Evolutionary conservation across 1,140 invertebrate species (phyloP).

Genomic region (Drosophila paulistorum): DNA sequence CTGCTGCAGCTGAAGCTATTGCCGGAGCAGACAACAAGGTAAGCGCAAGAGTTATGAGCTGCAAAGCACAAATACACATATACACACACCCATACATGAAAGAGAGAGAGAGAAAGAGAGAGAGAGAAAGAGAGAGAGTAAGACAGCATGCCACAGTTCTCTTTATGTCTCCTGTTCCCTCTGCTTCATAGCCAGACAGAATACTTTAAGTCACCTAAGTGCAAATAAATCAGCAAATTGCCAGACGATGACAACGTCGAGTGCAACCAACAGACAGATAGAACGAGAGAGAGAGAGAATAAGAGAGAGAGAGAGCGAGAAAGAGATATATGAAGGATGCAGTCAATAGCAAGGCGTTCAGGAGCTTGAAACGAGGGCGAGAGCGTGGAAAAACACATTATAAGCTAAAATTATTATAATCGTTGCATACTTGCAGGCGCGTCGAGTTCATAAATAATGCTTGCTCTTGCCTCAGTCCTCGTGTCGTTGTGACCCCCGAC

Average conservation of each 20-base stretch:
- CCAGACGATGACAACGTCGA: conserved; percentile 30
- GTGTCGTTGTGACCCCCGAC: no score
- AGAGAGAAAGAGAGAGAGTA: background rate
- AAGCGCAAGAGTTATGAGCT: conserved; percentile 50
- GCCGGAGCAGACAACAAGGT: conserved; percentile 35
- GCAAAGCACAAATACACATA: conserved; percentile 34
- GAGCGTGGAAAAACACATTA: conserved; percentile 60
- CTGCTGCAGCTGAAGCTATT: background rate
- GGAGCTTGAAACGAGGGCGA: conserved; percentile 1
- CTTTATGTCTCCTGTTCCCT: background rate
- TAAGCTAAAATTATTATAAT: conserved; percentile 74
- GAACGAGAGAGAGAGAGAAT: no score
- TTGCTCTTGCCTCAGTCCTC: background rate
- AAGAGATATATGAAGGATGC: background rate
- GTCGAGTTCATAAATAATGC: conserved; percentile 66
- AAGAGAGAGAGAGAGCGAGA: background rate
- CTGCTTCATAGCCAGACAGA: conserved; percentile 35
- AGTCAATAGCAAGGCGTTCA: background rate
- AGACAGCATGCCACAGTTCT: background rate
- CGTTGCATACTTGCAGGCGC: conserved; percentile 66
- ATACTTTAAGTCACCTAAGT: conserved; percentile 71
- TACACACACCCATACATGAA: conserved; percentile 26
- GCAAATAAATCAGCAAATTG: conserved; percentile 73
- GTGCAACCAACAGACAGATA: background rate
- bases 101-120: conserved; percentile 4